Evolutionary conservation across 2,113 vertebrate genomes (phyloP), one percentile per base, ranked within the genome.

Genomic region (Pavo muticus): DNA sequence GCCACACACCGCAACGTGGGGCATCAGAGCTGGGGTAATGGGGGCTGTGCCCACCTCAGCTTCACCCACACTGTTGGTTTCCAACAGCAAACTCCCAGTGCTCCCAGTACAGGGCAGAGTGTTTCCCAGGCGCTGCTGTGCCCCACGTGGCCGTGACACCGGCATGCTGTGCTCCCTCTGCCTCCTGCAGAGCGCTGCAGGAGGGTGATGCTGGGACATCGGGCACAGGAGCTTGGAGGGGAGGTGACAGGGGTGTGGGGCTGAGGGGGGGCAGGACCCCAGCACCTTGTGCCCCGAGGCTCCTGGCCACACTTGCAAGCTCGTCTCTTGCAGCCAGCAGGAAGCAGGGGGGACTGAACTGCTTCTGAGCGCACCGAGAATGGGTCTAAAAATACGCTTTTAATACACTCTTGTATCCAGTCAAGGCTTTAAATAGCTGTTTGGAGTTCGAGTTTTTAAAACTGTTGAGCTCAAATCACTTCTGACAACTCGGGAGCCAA

Each of bases 371-470:
- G 40, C 3, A 9, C 91, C 64, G 32, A 82, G 79, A 84, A 91
- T 35, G 29, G 73, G 19, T 59, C 91, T 90, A 96, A 97, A 96
- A 97, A 96, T 96, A 96, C 89, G 65, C 45, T 24, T 82, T 65
- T 83, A 82, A 81, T 91, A 83, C 87, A 40, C 94, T 84, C 78
- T 5, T 29, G 93, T 93, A 94, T 95, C 94, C 92, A 81, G 87
- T 76, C 85, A 68, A 16, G 67, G 90, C 91, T 96, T 95, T 92
- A 97, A 97, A 96, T 95, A 97, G 95, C 73, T 57, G 78, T 29
- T 96, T 67, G 72, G 82, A 92, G 95, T 24, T 91, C 52, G 78
- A 25, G 81, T 81, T 91, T 92, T 91, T 60, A 95, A 92, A 91
- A 93, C 78, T 67, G 80, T 91, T 57, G 93, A 94, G 90, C 87